Base-by-base conservation (phyloP, 2,113 vertebrate genomes). In the Cyprinus carpio region DNA sequence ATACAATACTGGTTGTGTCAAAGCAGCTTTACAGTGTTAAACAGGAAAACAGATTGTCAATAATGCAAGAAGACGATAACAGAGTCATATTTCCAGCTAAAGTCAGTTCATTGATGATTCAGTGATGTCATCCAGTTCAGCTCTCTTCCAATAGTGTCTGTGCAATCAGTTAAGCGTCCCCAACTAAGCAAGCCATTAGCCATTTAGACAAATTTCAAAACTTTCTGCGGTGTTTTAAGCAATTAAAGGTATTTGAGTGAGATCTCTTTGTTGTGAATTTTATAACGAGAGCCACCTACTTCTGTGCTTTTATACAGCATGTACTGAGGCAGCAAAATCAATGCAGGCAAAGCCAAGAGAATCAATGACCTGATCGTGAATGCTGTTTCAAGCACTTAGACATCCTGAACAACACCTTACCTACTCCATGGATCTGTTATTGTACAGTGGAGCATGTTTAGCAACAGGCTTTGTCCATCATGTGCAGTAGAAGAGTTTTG, bases 291-390 rank as follows among this genome's bases (percentile, higher is more conserved):
- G 51, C 29, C 56, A 8, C 20, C 18, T 16, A 12, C 76, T 6
- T 40, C 1, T 25, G 1, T 78, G 67, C 34, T n/a, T 10, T 40
- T 72, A 23, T 56, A 72, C 1, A 6, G 20, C 62, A 18, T 43
- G 23, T 25, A 62, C 43, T 62, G 54, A 13, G 56, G 7, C 54
- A 25, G 54, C 3, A 79, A 79, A 79, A 62, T 79, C 77, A 62
- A 15, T 79, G 34, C 6, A 79, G 56, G 29, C 6, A 29, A 79
- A 40, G 20, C 23, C 1, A 0, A 25, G 62, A 25, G 23, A 80
- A 80, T 62, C 77, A 16, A 76, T 76, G 31, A 54, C 46, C 25
- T 54, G 74, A 75, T 75, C 43, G 54, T 25, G 16, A 75, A 51
- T 7, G 74, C 46, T 51, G 46, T 51, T 75, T 75, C 4, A 62